A percentile compares a stretch with the other conserved stretches of the same genome.
These are phyloP conservation scores for Dendrolimus houi DNA, from an alignment of 2,888 invertebrate species.

Conservation along the genomic window DNA sequence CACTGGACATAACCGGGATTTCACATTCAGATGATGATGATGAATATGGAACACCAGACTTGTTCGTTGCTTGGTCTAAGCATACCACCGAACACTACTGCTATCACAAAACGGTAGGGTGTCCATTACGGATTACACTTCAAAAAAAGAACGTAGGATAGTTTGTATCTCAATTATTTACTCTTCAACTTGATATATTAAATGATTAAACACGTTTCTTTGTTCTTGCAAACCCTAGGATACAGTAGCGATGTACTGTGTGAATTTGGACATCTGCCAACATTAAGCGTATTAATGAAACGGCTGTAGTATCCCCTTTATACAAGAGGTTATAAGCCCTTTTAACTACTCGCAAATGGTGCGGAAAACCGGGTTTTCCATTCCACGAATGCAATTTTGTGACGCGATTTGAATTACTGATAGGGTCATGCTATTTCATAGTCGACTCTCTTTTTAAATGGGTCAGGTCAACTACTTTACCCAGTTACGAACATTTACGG, in stretches of 20 bases:
- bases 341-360: constrained; percentile 10
- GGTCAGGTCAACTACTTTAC: background rate
- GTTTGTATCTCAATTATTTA: too few relatives aligned
- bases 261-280: constrained; percentile 21
- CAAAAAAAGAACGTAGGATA: too few relatives aligned
- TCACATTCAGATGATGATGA: too few relatives aligned
- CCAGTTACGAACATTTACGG: too few relatives aligned
- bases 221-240: constrained; percentile 30
- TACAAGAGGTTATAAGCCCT: constrained; percentile 13
- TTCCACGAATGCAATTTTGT: constrained; percentile 5
- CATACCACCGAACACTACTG: too few relatives aligned
- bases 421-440: background rate
- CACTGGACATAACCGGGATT: too few relatives aligned
- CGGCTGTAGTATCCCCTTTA: constrained; percentile 12
- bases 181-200: too few relatives aligned
- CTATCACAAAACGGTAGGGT: too few relatives aligned
- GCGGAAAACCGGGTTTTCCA: constrained; percentile 11
- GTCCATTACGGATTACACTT: too few relatives aligned
- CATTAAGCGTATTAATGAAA: constrained; percentile 12
- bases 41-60: too few relatives aligned
- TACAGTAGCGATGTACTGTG: constrained; percentile 12
- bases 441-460: background rate
- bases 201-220: constrained; percentile 19
- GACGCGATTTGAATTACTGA: constrained; percentile 1
- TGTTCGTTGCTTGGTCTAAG: too few relatives aligned